phyloP scores from a whole-genome alignment of 2,113 vertebrate genomes.

The Nanger granti region DNA sequence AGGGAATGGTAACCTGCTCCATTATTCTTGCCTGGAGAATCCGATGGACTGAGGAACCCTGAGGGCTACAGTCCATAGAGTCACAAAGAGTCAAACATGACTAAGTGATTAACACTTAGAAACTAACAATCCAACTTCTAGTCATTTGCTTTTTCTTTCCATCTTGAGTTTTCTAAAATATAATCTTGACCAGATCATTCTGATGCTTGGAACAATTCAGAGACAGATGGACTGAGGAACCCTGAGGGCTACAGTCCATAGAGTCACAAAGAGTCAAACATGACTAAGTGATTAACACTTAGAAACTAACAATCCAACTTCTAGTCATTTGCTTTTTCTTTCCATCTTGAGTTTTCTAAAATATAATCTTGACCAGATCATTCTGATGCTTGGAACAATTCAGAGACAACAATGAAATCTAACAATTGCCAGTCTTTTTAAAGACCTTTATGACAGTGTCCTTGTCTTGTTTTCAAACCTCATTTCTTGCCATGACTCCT shows the following conservation, averaged over 20 bases:
- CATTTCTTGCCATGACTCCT: neutral
- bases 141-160: neutral
- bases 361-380: neutral
- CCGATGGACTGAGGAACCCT: neutral
- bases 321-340: neutral
- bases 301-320: neutral
- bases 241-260: neutral
- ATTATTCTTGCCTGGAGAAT: neutral
- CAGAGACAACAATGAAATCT: neutral
- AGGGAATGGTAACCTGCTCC: neutral
- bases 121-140: neutral
- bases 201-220: neutral
- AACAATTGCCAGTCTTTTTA: neutral
- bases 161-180: neutral
- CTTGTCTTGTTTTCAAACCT: neutral
- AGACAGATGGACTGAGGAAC: neutral
- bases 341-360: neutral
- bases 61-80: neutral
- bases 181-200: neutral
- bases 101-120: neutral
- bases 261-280: neutral
- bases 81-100: neutral
- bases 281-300: neutral
- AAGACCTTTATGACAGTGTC: neutral
- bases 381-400: neutral